Conservation (phyloP, 2,888 invertebrate genomes). For the Volucella inflata region DNA sequence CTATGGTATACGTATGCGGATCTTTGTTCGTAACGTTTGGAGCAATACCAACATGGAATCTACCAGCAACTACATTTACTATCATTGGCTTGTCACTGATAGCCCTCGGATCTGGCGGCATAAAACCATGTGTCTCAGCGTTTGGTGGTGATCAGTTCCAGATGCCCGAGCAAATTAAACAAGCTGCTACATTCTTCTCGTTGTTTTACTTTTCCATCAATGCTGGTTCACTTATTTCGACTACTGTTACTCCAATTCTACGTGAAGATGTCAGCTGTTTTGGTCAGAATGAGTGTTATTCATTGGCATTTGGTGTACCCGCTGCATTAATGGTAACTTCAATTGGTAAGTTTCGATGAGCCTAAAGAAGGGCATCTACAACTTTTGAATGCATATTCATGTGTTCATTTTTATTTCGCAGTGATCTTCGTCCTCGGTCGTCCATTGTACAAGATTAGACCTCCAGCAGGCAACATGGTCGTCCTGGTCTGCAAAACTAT, state of each 20-base stretch:
- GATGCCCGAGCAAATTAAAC: slow-evolving; percentile 86
- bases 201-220: slow-evolving; percentile 89
- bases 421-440: slow-evolving; percentile 89
- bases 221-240: slow-evolving; percentile 89
- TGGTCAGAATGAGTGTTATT: slow-evolving; percentile 88
- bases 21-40: slow-evolving; percentile 87
- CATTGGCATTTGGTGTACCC: slow-evolving; percentile 90
- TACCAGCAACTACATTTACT: slow-evolving; percentile 85
- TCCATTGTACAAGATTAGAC: slow-evolving; percentile 86
- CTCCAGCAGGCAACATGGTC: slow-evolving; percentile 89
- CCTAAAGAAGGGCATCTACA: background rate
- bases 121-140: slow-evolving; percentile 92
- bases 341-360: slow-evolving; percentile 85
- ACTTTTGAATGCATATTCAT: background rate
- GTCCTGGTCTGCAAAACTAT: slow-evolving; percentile 87
- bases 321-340: slow-evolving; percentile 89
- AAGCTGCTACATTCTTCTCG: slow-evolving; percentile 89
- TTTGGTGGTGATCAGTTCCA: slow-evolving; percentile 93
- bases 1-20: slow-evolving; percentile 89
- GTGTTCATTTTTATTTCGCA: slow-evolving; percentile 83
- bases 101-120: slow-evolving; percentile 91
- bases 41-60: slow-evolving; percentile 85
- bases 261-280: slow-evolving; percentile 88
- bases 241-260: slow-evolving; percentile 89
- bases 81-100: slow-evolving; percentile 88